phyloP scores from a whole-genome alignment of 1,140 invertebrate species.

The Drosophila subobscura region DNA sequence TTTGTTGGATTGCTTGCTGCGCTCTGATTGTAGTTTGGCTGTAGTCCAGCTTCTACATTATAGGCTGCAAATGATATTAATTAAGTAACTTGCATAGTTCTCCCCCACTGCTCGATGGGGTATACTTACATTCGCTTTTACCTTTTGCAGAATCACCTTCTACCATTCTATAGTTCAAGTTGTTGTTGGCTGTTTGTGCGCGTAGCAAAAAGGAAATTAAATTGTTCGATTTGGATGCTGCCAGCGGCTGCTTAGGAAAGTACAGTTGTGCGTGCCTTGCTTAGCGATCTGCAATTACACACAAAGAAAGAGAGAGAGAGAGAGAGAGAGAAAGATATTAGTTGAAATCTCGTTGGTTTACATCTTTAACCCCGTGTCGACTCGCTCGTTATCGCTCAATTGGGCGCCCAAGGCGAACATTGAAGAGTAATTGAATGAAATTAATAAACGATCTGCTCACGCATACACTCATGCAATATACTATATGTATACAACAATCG shows the following conservation, averaged over 20 bases:
- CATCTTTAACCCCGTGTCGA: background rate
- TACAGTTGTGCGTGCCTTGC: constrained; percentile 46
- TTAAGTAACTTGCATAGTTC: too few species aligned
- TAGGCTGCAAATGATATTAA: constrained; percentile 45
- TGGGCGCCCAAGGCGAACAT: constrained; percentile 48
- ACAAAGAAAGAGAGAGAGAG: background rate
- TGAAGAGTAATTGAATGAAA: constrained; percentile 63
- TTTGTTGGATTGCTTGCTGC: constrained; percentile 70
- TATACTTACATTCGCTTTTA: constrained; percentile 88
- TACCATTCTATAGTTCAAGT: constrained; percentile 89
- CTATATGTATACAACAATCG: constrained; percentile 5
- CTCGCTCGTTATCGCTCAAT: constrained; percentile 20
- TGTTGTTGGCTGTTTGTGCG: constrained; percentile 78
- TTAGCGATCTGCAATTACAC: constrained; percentile 58
- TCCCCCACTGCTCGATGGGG: too few species aligned
- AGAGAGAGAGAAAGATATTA: constrained; percentile 19
- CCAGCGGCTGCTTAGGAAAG: constrained; percentile 59
- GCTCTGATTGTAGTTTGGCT: constrained; percentile 89
- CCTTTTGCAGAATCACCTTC: constrained; percentile 89
- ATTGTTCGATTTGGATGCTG: constrained; percentile 39
- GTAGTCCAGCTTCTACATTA: constrained; percentile 88
- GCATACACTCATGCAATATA: background rate
- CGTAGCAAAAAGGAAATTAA: constrained; percentile 69
- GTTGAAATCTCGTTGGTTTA: constrained; percentile 2
- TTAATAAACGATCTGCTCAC: constrained; percentile 52